phyloP scores from a whole-genome alignment of 1,140 invertebrate species.

The Macrosteles quadrilineatus region DNA sequence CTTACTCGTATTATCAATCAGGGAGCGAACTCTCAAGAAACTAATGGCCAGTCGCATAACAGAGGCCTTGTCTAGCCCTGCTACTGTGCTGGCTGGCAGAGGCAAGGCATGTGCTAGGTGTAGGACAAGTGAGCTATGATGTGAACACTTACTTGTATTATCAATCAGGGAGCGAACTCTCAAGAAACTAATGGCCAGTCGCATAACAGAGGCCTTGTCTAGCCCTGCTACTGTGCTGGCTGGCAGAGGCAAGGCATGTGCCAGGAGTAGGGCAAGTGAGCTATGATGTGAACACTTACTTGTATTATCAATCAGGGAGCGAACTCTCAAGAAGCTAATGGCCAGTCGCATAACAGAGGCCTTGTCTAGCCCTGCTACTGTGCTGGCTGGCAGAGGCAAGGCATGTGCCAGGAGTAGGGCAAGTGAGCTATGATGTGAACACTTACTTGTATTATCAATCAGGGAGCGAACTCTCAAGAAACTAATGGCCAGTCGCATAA shows the following conservation, averaged over 20 bases:
- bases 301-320: constrained; percentile 79
- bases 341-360: constrained; percentile 94
- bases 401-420: constrained; percentile 77
- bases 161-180: constrained; percentile 81
- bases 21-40: constrained; percentile 79
- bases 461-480: constrained; percentile 83
- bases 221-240: constrained; percentile 75
- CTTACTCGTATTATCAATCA: constrained; percentile 78
- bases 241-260: constrained; percentile 76
- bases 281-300: constrained; percentile 62
- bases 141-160: constrained; percentile 71
- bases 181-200: constrained; percentile 89
- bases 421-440: too few species aligned
- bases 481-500: constrained; percentile 92
- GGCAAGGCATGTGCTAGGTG: constrained; percentile 83
- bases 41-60: constrained; percentile 93
- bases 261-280: constrained; percentile 77
- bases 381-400: constrained; percentile 74
- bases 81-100: constrained; percentile 69
- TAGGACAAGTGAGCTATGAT: too few species aligned
- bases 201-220: constrained; percentile 95
- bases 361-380: constrained; percentile 88
- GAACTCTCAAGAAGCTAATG: constrained; percentile 84
- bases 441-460: constrained; percentile 74
- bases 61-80: constrained; percentile 92